These are phyloP conservation scores for Asteroscopus sphinx DNA, from an alignment of 2,888 invertebrate species.

Conservation along the genomic window DNA sequence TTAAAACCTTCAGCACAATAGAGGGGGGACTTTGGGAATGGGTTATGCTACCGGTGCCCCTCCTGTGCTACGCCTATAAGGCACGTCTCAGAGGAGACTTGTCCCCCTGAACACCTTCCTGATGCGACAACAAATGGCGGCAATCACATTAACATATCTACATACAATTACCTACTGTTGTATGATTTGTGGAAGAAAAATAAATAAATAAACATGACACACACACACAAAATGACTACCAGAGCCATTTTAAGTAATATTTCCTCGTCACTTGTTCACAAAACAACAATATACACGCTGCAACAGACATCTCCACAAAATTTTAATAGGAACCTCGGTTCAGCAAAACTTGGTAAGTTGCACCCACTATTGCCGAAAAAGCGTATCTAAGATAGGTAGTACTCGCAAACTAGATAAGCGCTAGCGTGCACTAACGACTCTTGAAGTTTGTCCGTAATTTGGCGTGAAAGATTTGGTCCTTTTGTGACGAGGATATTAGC, in stretches of 20 bases:
- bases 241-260: neutral
- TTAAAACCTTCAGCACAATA: too few relatives aligned
- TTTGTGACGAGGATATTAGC: conserved; percentile 13
- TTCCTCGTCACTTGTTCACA: neutral
- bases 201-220: too few relatives aligned
- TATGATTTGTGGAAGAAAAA: too few relatives aligned
- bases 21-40: too few relatives aligned
- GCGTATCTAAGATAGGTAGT: conserved; percentile 41
- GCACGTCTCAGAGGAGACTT: too few relatives aligned
- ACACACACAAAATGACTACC: neutral
- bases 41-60: too few relatives aligned
- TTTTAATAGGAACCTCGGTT: neutral
- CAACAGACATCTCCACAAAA: conserved; percentile 1
- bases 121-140: too few relatives aligned
- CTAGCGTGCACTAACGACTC: conserved; percentile 55
- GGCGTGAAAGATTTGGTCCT: conserved; percentile 18
- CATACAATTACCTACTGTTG: too few relatives aligned
- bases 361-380: conserved; percentile 46
- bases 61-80: too few relatives aligned
- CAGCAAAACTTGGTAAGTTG: conserved; percentile 36
- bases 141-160: too few relatives aligned
- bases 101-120: too few relatives aligned
- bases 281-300: neutral
- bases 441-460: conserved; percentile 50
- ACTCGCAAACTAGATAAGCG: conserved; percentile 49